Evolutionary conservation across 2,113 vertebrate genomes (phyloP), one percentile per base, ranked within the genome.

Genomic region (Grammomys dolichurus): DNA sequence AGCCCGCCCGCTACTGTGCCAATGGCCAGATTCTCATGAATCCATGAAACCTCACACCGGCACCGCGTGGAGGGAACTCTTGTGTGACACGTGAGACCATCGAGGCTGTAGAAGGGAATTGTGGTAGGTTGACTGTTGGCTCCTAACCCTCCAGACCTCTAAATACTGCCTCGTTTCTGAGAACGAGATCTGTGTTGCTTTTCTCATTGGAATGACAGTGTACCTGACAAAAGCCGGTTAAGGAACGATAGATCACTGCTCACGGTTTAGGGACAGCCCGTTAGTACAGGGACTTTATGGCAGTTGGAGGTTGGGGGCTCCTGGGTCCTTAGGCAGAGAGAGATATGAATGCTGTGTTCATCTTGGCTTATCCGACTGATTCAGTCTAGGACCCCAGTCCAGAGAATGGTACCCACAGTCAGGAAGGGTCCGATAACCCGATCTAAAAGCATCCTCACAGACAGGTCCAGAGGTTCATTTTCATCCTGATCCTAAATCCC

Each of bases 81-180:
- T 9, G 1, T n/a, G 19, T n/a, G 46, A 54, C 58, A 10, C 16
- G 33, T 9, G 40, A 20, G 11, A 69, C 60, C 6, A 7, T 1
- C 1, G 56, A 70, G 24, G 10, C 58, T 70, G 7, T 2, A 46
- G 76, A n/a, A 40, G 63, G 36, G 8, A 78, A 6, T 76, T 7
- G 20, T 54, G 13, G 43, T 1, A 16, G 46, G 51, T 11, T 33
- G n/a, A 60, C 19, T 0, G 58, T 76, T 0, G 1, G 31, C 8
- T 70, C 51, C 72, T 4, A 31, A 20, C 16, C 28, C 33, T 20
- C 1, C 43, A 26, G 43, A 11, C 33, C 51, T 63, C 12, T 16
- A 20, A 7, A 14, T 22, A n/a, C 72, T n/a, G 10, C 22, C 28
- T 76, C 31, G 28, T 70, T 70, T 28, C 58, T 80, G 86, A 60